Percentiles rank a stretch among this genome's conserved stretches.
phyloP scores from a whole-genome alignment of 2,888 invertebrate species.

The Tipula lateralis region DNA sequence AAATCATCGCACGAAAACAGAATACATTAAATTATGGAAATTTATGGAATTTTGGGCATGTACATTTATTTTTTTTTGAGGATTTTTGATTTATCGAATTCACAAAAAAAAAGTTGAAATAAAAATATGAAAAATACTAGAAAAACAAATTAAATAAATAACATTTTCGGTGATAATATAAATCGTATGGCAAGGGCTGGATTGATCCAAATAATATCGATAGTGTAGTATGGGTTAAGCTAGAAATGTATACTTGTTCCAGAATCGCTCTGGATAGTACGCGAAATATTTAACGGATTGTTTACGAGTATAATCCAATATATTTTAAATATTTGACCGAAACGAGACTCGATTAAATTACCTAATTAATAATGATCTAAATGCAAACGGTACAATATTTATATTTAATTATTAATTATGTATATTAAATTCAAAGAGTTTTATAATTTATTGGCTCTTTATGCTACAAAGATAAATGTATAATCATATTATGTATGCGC shows the following conservation, averaged over 20 bases:
- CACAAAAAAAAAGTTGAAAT: neutral
- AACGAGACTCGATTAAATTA: neutral
- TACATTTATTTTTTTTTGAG: neutral
- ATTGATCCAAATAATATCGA: neutral
- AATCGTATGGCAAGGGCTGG: neutral
- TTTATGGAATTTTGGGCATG: slow-evolving; percentile 9
- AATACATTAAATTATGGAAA: slow-evolving; percentile 5
- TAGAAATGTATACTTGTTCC: neutral
- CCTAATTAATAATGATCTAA: neutral
- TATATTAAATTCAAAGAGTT: no score
- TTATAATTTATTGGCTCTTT: no score
- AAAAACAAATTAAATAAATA: neutral
- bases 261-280: neutral
- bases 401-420: neutral
- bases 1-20: neutral
- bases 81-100: neutral
- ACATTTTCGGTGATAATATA: neutral
- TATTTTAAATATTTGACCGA: neutral
- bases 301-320: neutral
- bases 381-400: neutral
- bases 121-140: neutral
- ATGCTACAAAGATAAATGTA: no score
- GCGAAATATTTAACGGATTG: slow-evolving; percentile 1
- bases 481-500: no score
- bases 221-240: neutral